Base-by-base conservation (phyloP, 2,797 vertebrate species). In the Chromis chromis region DNA sequence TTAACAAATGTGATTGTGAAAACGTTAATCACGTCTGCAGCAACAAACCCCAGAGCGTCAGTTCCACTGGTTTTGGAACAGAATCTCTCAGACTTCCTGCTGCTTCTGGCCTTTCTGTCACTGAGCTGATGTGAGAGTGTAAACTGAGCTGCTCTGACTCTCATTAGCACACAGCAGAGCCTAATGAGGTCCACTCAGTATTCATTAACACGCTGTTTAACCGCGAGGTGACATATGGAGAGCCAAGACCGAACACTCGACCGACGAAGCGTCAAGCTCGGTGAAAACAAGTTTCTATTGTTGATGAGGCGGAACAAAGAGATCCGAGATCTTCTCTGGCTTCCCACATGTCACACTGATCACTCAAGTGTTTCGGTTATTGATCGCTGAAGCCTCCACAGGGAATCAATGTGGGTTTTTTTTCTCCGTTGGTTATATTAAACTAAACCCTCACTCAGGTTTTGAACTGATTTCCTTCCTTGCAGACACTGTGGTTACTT, bases 211-310 rank as follows among this genome's bases (percentile, higher is more conserved):
- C 2, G 33, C 68, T 46, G 61, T 54, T 25, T 19, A 10, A 22
- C 57, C 9, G 59, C 0, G 31, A 52, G 31, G n/a, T 1, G 74
- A 74, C 83, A 85, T 61, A 39, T 54, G 79, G 70, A 61, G 58
- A 81, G 55, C 82, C 31, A 5, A 57, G 46, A 6, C n/a, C 0
- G 46, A 67, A 21, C 31, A 46, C 54, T 24, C 5, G 12, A 52
- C 61, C 0, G 55, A 3, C 4, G 13, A 56, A 61, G 56, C 56
- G 5, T 52, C 25, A 0, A 39, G 39, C 59, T 22, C 48, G 9
- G 24, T 19, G 39, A 53, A 13, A 39, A 50, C 67, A 5, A 9
- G 54, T 33, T 58, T 12, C 63, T 39, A 16, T 60, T 70, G 70
- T 71, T 56, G 49, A 22, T n/a, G 4, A 0, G 8, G 10, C 17